Conservation (phyloP, 2,113 vertebrate genomes). For the Tachuris rubrigastra region DNA sequence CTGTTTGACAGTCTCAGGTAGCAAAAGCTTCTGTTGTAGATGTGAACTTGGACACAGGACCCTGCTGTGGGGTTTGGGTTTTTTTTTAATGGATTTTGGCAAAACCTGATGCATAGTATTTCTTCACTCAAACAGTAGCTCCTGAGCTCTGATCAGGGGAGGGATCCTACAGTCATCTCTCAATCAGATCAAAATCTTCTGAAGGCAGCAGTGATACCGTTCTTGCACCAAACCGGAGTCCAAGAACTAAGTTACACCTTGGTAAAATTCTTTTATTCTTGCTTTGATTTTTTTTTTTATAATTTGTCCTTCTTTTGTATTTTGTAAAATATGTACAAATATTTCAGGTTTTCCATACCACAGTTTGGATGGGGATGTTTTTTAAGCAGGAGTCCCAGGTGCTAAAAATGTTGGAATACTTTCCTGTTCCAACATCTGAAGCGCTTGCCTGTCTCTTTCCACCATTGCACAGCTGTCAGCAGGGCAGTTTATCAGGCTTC, state of each 20-base stretch:
- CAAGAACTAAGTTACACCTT: background rate
- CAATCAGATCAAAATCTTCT: background rate
- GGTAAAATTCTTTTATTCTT: background rate
- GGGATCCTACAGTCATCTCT: background rate
- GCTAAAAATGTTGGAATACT: background rate
- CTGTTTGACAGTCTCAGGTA: background rate
- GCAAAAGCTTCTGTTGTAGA: background rate
- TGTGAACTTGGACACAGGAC: background rate
- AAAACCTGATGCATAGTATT: background rate
- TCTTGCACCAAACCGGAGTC: background rate
- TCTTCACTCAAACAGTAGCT: background rate
- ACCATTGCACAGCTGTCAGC: background rate
- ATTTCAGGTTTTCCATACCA: background rate
- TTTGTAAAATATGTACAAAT: background rate
- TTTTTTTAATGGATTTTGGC: background rate
- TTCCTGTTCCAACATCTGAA: background rate
- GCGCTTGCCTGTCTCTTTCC: background rate
- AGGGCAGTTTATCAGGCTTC: background rate
- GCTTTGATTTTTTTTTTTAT: background rate
- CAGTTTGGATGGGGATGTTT: background rate
- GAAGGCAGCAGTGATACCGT: background rate
- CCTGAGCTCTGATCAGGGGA: background rate
- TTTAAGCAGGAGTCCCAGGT: background rate
- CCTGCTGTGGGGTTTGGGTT: rapidly evolving
- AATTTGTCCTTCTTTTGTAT: background rate